phyloP scores from a whole-genome alignment of 2,797 vertebrate species.

The Eulemur mongoz region DNA sequence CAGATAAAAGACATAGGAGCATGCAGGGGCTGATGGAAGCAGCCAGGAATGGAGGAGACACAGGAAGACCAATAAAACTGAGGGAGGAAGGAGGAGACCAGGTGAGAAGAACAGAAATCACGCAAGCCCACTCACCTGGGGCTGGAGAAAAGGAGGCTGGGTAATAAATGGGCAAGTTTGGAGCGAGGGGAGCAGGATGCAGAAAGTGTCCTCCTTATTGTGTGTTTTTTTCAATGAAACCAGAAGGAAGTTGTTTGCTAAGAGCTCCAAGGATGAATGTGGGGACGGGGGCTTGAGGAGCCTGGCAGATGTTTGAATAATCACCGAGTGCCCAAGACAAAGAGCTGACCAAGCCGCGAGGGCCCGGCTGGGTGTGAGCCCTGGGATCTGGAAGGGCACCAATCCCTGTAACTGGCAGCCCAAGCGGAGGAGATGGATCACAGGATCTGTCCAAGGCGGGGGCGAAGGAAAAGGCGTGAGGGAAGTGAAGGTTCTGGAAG shows the following conservation, averaged over 20 bases:
- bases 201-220: neutral
- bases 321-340: neutral
- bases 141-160: neutral
- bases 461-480: too few species aligned
- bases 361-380: fast-evolving
- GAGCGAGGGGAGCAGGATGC: neutral
- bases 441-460: neutral
- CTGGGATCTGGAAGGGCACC: fast-evolving
- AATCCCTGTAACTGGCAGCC: too few species aligned
- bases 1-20: neutral
- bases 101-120: neutral
- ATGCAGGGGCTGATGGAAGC: too few species aligned
- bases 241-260: neutral
- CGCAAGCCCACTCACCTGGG: neutral
- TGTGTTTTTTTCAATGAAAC: neutral
- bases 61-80: neutral
- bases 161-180: fast-evolving
- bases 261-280: neutral
- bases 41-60: neutral
- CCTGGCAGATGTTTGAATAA: neutral
- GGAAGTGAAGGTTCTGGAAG: neutral
- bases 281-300: neutral
- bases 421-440: neutral
- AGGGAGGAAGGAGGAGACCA: neutral
- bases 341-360: neutral